These are phyloP conservation scores for Zaprionus kolodkinae DNA, from an alignment of 1,140 invertebrate species.

Conservation along the genomic window DNA sequence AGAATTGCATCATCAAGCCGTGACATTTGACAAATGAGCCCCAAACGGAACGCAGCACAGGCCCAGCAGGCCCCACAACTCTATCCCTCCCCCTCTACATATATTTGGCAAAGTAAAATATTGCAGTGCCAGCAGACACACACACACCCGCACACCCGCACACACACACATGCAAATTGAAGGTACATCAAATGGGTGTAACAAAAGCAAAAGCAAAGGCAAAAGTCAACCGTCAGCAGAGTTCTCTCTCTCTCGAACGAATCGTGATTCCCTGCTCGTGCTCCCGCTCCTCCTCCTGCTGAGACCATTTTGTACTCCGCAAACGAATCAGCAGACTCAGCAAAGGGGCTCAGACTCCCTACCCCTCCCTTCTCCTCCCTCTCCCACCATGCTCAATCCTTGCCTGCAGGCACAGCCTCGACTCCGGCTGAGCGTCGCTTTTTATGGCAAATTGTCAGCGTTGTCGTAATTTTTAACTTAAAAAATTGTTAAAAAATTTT, in stretches of 20 bases:
- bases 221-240: conserved; percentile 59
- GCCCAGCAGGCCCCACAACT: background rate
- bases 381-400: no score
- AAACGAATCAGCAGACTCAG: conserved; percentile 65
- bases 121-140: conserved; percentile 55
- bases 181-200: conserved; percentile 79
- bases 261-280: conserved; percentile 11
- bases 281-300: background rate
- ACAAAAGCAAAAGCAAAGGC: conserved; percentile 73
- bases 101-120: conserved; percentile 72
- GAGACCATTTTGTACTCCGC: conserved; percentile 26
- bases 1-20: conserved; percentile 80
- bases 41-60: conserved; percentile 19
- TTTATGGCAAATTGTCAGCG: conserved; percentile 77
- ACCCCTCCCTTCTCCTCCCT: no score
- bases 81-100: background rate
- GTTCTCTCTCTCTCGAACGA: conserved; percentile 22
- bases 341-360: conserved; percentile 33
- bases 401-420: conserved; percentile 26
- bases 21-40: conserved; percentile 80
- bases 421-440: conserved; percentile 1
- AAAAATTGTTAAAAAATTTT: conserved; percentile 81
- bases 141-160: conserved; percentile 5
- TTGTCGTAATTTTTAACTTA: conserved; percentile 80
- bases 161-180: conserved; percentile 49